These are phyloP conservation scores for Callimorpha dominula DNA, from an alignment of 2,888 invertebrate species.

Conservation along the genomic window DNA sequence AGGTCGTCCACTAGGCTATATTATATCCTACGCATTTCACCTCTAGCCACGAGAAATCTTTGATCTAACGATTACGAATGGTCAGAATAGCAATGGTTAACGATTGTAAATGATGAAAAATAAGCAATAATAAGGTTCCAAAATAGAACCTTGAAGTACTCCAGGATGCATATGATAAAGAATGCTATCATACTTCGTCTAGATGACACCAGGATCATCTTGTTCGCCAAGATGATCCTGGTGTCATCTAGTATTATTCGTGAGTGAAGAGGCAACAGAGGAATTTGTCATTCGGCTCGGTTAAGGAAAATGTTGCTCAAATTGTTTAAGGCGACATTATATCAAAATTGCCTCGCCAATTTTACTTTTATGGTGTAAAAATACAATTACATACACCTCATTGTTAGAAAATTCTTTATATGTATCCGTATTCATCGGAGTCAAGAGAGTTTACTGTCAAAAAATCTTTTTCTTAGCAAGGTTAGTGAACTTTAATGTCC, in stretches of 20 bases:
- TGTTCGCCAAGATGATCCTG: background rate
- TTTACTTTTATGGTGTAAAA: background rate
- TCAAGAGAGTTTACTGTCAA: too few species aligned
- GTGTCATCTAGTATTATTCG: background rate
- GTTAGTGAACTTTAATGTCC: too few species aligned
- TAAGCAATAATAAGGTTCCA: too few species aligned
- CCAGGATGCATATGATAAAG: background rate
- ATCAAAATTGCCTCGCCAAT: conserved; percentile 7
- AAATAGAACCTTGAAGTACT: background rate
- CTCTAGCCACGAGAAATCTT: too few species aligned
- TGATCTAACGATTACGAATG: too few species aligned
- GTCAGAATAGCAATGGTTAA: too few species aligned
- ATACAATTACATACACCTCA: background rate
- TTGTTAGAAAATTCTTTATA: background rate
- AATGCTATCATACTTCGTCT: background rate
- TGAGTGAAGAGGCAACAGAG: background rate
- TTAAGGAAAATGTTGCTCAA: conserved; percentile 3
- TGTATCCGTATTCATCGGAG: too few species aligned
- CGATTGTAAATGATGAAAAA: too few species aligned
- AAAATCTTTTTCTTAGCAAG: too few species aligned
- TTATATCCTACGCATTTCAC: too few species aligned
- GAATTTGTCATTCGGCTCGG: background rate
- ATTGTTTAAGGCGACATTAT: background rate
- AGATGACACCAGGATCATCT: too few species aligned
- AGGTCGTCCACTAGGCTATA: too few species aligned